Conservation (phyloP, 2,888 invertebrate genomes). For the Melanotus villosus region DNA sequence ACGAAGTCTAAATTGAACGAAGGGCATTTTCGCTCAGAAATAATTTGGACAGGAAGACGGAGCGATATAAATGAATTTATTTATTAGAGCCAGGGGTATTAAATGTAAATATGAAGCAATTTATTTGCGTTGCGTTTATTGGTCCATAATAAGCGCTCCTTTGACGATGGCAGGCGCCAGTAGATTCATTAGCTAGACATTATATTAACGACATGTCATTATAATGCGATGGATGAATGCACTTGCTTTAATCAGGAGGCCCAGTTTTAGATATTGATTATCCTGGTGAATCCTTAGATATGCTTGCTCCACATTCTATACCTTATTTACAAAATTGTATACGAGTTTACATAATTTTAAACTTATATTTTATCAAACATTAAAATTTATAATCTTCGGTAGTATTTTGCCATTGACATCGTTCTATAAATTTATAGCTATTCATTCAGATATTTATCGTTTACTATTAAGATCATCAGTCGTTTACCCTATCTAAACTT, state of each 20-base stretch:
- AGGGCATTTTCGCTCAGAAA: slow-evolving; percentile 1
- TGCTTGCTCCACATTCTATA: background rate
- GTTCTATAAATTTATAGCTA: no score
- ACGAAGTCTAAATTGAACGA: background rate
- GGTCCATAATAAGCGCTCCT: slow-evolving; percentile 23
- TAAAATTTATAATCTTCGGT: no score
- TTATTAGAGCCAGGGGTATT: slow-evolving; percentile 22
- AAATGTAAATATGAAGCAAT: slow-evolving; percentile 28
- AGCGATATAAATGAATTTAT: slow-evolving; percentile 18
- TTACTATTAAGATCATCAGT: no score
- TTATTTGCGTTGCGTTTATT: slow-evolving; percentile 26
- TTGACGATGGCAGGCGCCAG: slow-evolving; percentile 35
- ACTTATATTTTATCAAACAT: no score
- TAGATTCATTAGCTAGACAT: slow-evolving; percentile 42
- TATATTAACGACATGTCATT: slow-evolving; percentile 44
- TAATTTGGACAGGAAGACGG: slow-evolving; percentile 19
- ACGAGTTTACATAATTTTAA: no score
- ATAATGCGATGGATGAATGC: slow-evolving; percentile 43
- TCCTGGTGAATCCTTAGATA: slow-evolving; percentile 10
- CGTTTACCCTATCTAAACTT: no score
- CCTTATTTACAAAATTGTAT: background rate
- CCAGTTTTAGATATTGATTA: slow-evolving; percentile 25
- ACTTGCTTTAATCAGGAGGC: slow-evolving; percentile 32
- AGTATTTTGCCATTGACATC: no score
- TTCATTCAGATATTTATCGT: no score